Percentiles rank a stretch among this genome's conserved stretches.
These are phyloP conservation scores for Datnioides undecimradiatus DNA, from an alignment of 2,113 vertebrate genomes.

Conservation along the genomic window DNA sequence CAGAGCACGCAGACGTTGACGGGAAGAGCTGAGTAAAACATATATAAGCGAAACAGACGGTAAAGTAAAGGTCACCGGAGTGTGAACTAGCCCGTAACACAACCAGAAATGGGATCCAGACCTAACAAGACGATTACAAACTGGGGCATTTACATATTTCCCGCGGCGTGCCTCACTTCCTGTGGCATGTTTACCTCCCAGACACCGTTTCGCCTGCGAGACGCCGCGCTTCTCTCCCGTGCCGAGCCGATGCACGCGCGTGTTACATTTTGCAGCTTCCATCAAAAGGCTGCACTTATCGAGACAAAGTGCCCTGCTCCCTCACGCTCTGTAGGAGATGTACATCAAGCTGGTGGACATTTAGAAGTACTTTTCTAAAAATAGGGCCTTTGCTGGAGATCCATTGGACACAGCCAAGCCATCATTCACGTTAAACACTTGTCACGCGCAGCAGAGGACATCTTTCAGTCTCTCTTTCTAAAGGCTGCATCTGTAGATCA, in stretches of 20 bases:
- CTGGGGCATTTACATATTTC: not conserved
- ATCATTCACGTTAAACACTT: conserved; percentile 71
- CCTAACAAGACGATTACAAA: not conserved
- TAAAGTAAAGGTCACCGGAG: not conserved
- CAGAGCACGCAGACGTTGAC: too few relatives aligned
- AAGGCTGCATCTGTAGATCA: conserved; percentile 8
- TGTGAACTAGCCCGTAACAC: too few relatives aligned
- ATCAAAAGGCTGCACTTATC: conserved; percentile 62
- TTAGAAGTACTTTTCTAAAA: conserved; percentile 71
- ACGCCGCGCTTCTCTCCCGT: too few relatives aligned
- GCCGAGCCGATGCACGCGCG: conserved; percentile 1
- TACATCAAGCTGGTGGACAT: conserved; percentile 68
- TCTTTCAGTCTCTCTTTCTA: conserved; percentile 44
- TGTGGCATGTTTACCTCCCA: not conserved
- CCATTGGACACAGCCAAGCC: conserved; percentile 43
- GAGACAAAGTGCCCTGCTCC: conserved; percentile 60
- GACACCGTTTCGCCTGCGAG: not conserved
- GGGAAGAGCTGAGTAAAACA: too few relatives aligned
- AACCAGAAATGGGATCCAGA: not conserved
- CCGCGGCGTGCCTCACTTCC: not conserved
- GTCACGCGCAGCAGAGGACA: conserved; percentile 46
- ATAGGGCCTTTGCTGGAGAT: conserved; percentile 54
- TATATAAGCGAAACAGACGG: too few relatives aligned
- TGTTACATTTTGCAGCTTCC: conserved; percentile 47
- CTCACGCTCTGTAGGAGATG: conserved; percentile 48